A percentile compares a stretch with the other conserved stretches of the same genome.
Conservation (phyloP, 2,888 invertebrate genomes). For the Amblyjoppa fuscipennis region DNA sequence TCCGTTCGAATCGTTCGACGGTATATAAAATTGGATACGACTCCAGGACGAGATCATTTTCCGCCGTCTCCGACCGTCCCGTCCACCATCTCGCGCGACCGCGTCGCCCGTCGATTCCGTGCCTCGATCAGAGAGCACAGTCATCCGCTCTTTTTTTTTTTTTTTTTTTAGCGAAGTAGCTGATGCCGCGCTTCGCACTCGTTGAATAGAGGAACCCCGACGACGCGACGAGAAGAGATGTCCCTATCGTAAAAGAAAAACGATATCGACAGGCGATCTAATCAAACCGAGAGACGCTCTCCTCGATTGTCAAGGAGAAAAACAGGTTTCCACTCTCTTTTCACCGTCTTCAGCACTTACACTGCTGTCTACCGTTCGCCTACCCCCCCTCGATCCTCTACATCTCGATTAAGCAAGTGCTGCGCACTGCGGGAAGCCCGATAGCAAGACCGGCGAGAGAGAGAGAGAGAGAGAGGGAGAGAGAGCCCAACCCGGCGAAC, state of each 20-base stretch:
- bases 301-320: constrained; percentile 55
- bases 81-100: constrained; percentile 2
- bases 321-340: constrained; percentile 43
- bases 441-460: constrained; percentile 51
- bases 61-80: background rate
- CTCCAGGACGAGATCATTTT: constrained; percentile 7
- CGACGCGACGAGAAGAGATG: constrained; percentile 25
- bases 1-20: constrained; percentile 25
- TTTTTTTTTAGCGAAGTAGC: background rate
- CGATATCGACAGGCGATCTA: constrained; percentile 57
- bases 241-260: constrained; percentile 51
- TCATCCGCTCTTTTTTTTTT: constrained; percentile 19
- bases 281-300: constrained; percentile 54
- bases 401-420: constrained; percentile 52
- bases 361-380: constrained; percentile 10
- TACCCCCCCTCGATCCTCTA: constrained; percentile 37
- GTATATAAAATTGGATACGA: constrained; percentile 3
- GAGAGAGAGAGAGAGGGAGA: background rate
- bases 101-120: background rate
- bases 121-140: constrained; percentile 12
- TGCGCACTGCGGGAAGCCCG: constrained; percentile 50
- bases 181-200: constrained; percentile 51
- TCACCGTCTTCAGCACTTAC: constrained; percentile 26
- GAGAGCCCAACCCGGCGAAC: constrained; percentile 59
- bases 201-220: background rate